phyloP scores from a whole-genome alignment of 2,113 vertebrate species.

The Siniperca chuatsi region DNA sequence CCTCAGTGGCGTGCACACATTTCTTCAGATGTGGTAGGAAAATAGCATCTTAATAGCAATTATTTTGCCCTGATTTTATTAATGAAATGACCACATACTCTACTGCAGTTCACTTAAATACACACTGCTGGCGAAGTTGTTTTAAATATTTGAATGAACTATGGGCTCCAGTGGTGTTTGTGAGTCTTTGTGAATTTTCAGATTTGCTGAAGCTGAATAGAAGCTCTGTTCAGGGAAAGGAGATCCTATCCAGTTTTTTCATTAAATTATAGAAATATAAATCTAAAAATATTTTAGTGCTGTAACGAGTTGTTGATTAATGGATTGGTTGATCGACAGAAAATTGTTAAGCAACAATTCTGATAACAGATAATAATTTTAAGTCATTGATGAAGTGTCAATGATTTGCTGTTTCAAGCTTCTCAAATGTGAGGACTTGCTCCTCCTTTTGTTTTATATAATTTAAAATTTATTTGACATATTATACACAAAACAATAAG shows the following conservation, averaged over 20 bases:
- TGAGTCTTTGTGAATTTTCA: background rate
- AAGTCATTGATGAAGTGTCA: background rate
- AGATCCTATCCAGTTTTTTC: background rate
- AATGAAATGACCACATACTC: constrained; percentile 5
- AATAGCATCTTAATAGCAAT: constrained; percentile 3
- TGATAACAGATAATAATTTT: background rate
- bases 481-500: too few relatives aligned
- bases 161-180: background rate
- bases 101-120: background rate
- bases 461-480: background rate
- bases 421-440: background rate
- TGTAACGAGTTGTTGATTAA: background rate
- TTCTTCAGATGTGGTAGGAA: constrained; percentile 10
- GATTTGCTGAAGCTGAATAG: constrained; percentile 12
- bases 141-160: constrained; percentile 35
- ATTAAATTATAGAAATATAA: background rate
- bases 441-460: background rate
- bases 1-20: background rate
- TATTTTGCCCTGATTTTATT: constrained; percentile 1
- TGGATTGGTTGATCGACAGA: background rate
- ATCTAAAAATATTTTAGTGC: background rate
- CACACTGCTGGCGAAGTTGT: background rate
- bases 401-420: background rate
- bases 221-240: background rate
- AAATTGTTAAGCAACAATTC: background rate